These are phyloP conservation scores for Poecile montanus DNA, from an alignment of 2,797 vertebrate species.

Conservation along the genomic window DNA sequence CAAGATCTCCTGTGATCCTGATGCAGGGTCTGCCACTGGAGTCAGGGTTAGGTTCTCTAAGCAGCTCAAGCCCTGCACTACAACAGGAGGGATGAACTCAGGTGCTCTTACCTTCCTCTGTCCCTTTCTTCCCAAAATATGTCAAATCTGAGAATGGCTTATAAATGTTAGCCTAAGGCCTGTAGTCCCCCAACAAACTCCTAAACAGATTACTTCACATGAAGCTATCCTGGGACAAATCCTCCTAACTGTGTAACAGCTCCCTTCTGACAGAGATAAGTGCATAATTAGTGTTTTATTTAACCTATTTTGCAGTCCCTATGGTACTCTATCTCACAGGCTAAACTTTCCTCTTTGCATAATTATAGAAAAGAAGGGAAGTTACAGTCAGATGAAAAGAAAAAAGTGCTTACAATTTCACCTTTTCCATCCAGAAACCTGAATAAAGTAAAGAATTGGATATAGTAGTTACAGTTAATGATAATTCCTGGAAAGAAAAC, in stretches of 20 bases:
- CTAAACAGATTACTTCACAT: neutral
- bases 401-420: neutral
- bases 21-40: neutral
- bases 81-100: neutral
- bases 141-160: neutral
- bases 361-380: neutral
- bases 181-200: neutral
- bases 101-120: accelerated
- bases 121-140: neutral
- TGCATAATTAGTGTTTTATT: neutral
- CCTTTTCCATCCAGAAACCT: neutral
- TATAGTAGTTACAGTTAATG: neutral
- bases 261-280: neutral
- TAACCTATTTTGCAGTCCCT: neutral
- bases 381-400: neutral
- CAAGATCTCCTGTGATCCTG: neutral
- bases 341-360: neutral
- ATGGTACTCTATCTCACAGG: neutral
- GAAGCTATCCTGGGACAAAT: neutral
- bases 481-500: neutral
- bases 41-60: neutral
- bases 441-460: neutral
- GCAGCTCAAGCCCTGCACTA: neutral
- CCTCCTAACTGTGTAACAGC: neutral
- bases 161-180: accelerated